These are phyloP conservation scores for Cyclargus thomasi DNA, from an alignment of 1,140 invertebrate genomes.

Conservation along the genomic window DNA sequence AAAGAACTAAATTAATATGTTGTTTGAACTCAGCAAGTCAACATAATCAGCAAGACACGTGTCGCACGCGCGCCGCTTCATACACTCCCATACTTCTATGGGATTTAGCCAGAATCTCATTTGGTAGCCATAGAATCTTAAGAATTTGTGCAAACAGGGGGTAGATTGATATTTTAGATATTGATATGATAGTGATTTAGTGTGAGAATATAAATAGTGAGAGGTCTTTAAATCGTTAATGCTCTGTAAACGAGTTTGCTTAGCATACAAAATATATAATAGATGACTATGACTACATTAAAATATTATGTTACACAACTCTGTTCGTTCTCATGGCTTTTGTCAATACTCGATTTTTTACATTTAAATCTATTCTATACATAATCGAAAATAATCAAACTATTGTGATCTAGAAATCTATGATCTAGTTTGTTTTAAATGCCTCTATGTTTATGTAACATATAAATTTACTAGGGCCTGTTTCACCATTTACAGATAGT, in stretches of 20 bases:
- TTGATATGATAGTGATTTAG: slow-evolving; percentile 73
- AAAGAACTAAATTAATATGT: slow-evolving; percentile 71
- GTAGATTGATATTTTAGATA: slow-evolving; percentile 70
- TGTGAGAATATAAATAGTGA: slow-evolving; percentile 59
- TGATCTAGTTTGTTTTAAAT: no score
- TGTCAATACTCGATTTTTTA: no score
- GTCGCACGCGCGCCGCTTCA: slow-evolving; percentile 46
- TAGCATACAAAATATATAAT: no score
- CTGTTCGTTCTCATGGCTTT: no score
- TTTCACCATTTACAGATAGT: no score
- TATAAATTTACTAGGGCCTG: no score
- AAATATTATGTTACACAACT: no score
- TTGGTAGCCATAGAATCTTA: slow-evolving; percentile 57
- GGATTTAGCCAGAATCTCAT: slow-evolving; percentile 67
- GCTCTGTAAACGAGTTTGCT: neutral
- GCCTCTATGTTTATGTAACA: no score
- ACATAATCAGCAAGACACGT: slow-evolving; percentile 68
- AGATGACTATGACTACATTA: neutral
- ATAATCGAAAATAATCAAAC: no score
- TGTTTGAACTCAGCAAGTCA: slow-evolving; percentile 71
- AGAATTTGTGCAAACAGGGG: slow-evolving; percentile 68
- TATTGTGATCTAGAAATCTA: no score
- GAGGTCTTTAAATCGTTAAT: neutral
- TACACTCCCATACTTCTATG: slow-evolving; percentile 50
- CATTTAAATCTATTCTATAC: no score